Base-by-base conservation (phyloP, 1,140 invertebrate genomes). In the Tetramorium parvispinum region DNA sequence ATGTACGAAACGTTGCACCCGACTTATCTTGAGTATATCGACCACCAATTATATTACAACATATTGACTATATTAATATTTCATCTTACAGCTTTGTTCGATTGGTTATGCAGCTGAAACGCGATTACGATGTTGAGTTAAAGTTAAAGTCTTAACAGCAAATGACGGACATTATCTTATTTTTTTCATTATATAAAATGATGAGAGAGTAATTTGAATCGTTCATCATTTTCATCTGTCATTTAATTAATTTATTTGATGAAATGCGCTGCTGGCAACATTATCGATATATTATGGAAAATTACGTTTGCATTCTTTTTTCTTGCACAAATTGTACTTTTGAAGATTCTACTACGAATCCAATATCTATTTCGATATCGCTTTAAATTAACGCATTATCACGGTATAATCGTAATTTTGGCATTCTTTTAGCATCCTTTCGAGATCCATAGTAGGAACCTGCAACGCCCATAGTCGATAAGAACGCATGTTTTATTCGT, bases 11-110 rank as follows among this genome's bases (percentile, higher is more conserved):
- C 32, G 21, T 87, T 77, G 85, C 86, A 88, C 87, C 87, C 87
- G 78, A 65, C 75, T 78, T 90, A 91, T 87, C n/a, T 85, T 85
- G 86, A 91, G 59, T 92, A 92, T 85, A 91, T 87, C 83, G 79
- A 93, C 85, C 91, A 92, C 59, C 88, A 91, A 91, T 91, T 89
- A 86, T 90, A 65, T 91, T 89, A 89, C 66, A 88, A 51, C 68
- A 61, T 91, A 86, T 87, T 65, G 77, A 91, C 88, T 92, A 92
- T 71, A 88, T 88, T 77, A 88, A 75, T 88, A 85, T 90, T 85
- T 57, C 32, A 43, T 5, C 37, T 57, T 75, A 71, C 46, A 82
- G 46, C 43, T 88, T 76, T 40, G 43, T 85, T 86, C 57, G 71
- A 85, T 82, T 81, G 76, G 32, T 82, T 88, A 87, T 68, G 73